Evolutionary conservation across 2,113 vertebrate genomes (phyloP), one percentile per base, ranked within the genome.

Genomic region (Microtus montanus): DNA sequence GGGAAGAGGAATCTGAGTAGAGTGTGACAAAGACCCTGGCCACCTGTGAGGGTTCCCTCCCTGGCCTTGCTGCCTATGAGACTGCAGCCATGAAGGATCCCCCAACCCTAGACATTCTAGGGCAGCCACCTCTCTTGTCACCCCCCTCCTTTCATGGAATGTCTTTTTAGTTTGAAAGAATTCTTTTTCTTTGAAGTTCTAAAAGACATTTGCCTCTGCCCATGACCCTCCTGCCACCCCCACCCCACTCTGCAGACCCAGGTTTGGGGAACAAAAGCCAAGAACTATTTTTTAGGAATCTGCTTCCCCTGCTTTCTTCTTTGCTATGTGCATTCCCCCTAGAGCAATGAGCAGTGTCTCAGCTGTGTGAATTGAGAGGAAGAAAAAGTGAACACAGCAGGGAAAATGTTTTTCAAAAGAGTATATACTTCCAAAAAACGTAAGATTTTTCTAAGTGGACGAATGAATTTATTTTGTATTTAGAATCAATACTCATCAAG

Each of bases 401-500:
- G 28, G 7, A 49, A 58, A 71, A 77, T 82, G 22, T 89, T 77
- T 70, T 47, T 83, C 49, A 70, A 84, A 92, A 70, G 26, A 93
- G 33, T 26, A 47, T 68, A 20, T 38, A 49, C 19, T 41, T 83
- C 64, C 20, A 79, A 88, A 87, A 90, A 88, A 80, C 73, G 6
- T n/a, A 90, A 91, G 38, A 92, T 38, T 88, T 88, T 61, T 38
- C 17, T 92, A 49, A 93, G 28, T 64, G 33, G 85, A 86, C 85
- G 35, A 20, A 38, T 73, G 28, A 74, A 70, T 95, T 91, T 84
- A 82, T 95, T 89, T 93, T 96, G 28, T 38, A 84, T 90, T 86
- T 84, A 97, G 96, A 95, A 38, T 90, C 70, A 79, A 87, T 82
- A 63, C 64, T 75, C 84, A 90, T 90, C 79, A 49, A 7, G 88